phyloP scores from a whole-genome alignment of 2,888 invertebrate species.

The Tenthredo amoena region DNA sequence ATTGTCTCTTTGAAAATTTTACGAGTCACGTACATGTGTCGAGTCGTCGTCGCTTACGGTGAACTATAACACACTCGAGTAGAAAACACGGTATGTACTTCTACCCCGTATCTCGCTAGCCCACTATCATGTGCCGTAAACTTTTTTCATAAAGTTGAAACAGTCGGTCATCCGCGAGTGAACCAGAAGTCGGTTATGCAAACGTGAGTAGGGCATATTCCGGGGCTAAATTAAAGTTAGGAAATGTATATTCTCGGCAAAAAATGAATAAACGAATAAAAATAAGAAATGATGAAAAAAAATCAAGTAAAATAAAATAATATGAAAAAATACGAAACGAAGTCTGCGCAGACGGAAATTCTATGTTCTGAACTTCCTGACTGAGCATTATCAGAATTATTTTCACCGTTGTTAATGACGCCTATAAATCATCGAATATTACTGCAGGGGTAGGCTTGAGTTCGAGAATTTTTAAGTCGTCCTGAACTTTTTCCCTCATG shows the following conservation, averaged over 20 bases:
- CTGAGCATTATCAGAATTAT: not conserved
- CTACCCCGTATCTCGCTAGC: not conserved
- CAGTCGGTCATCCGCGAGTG: not conserved
- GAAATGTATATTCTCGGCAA: not conserved
- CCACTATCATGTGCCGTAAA: not conserved
- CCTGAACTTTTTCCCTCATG: not conserved
- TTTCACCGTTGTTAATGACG: not conserved
- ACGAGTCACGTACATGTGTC: not conserved
- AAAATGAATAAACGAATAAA: not conserved
- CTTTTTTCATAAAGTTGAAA: conserved; percentile 25
- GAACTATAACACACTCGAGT: not conserved
- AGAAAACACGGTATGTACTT: not conserved
- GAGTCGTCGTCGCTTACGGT: not conserved
- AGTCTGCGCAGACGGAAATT: not conserved
- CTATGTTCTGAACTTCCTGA: not conserved
- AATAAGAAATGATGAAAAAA: not conserved
- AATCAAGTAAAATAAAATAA: not conserved
- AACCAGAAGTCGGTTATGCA: not conserved
- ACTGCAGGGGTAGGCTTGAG: not conserved
- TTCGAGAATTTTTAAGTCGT: not conserved
- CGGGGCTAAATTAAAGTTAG: not conserved
- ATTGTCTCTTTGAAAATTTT: no score
- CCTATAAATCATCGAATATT: conserved; percentile 14
- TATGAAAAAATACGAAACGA: not conserved
- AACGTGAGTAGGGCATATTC: not conserved